Evolutionary conservation across 2,888 invertebrate species (phyloP).

Genomic region (Heliconius charithonia): DNA sequence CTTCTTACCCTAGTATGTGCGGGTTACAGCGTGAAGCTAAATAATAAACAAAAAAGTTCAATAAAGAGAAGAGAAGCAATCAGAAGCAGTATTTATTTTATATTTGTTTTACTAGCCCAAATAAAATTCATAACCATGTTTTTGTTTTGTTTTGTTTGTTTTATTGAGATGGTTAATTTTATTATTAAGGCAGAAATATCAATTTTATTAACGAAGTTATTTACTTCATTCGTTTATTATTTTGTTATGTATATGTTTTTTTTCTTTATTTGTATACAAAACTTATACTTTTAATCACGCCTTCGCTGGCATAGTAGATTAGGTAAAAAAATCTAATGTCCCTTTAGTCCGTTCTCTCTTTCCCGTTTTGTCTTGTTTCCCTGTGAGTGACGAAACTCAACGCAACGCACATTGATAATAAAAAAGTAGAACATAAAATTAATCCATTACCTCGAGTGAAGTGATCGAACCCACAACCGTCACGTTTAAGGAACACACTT

Average conservation of each 20-base stretch:
- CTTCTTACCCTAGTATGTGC: not conserved
- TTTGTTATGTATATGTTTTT: not conserved
- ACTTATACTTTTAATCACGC: too few relatives aligned
- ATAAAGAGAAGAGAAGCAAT: not conserved
- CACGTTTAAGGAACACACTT: not conserved
- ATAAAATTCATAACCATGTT: not conserved
- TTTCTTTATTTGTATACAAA: not conserved
- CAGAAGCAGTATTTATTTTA: not conserved
- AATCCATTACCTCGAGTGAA: not conserved
- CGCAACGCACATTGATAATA: not conserved
- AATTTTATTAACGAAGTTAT: not conserved
- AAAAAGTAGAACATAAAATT: not conserved
- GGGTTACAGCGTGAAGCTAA: not conserved
- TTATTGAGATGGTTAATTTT: not conserved
- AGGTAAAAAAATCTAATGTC: not conserved
- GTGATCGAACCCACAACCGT: not conserved
- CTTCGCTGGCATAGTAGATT: too few relatives aligned
- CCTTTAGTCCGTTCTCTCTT: not conserved
- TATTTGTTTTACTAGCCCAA: not conserved
- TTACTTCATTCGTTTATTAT: not conserved
- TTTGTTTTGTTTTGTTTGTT: not conserved
- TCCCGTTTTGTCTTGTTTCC: not conserved
- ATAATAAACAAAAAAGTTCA: not conserved
- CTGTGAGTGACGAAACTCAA: not conserved
- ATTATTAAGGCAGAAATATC: not conserved